A percentile compares a stretch with the other conserved stretches of the same genome.
These are phyloP conservation scores for Phengaris alcon DNA, from an alignment of 2,888 invertebrate species.

Conservation along the genomic window DNA sequence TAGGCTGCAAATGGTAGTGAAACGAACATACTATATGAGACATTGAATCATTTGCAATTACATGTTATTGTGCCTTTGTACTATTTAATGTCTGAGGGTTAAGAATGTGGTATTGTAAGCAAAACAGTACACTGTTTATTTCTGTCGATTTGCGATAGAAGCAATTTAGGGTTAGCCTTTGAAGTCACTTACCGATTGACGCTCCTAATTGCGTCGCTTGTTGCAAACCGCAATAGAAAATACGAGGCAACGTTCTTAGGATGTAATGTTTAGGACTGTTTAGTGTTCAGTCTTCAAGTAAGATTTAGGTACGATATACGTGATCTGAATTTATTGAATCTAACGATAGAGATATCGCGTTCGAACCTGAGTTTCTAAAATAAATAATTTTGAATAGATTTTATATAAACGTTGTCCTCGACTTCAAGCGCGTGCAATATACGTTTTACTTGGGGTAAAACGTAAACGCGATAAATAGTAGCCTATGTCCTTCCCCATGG, in stretches of 20 bases:
- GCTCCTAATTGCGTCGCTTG: conserved; percentile 42
- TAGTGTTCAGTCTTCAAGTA: neutral
- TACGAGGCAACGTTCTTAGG: neutral
- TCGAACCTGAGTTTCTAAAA: neutral
- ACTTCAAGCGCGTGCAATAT: too few species aligned
- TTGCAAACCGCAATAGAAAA: conserved; percentile 31
- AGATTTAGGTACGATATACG: conserved; percentile 12
- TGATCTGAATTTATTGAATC: conserved; percentile 48
- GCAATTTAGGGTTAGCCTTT: conserved; percentile 41
- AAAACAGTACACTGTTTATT: conserved; percentile 65
- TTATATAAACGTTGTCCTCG: too few species aligned
- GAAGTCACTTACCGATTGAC: conserved; percentile 38
- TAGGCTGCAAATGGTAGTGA: conserved; percentile 72
- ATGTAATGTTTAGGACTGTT: conserved; percentile 8
- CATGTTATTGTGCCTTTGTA: conserved; percentile 76
- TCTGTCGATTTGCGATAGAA: conserved; percentile 58
- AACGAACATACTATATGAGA: conserved; percentile 62
- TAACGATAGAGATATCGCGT: neutral
- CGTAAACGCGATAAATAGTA: too few species aligned
- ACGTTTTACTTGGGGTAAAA: too few species aligned
- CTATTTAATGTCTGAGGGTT: conserved; percentile 63
- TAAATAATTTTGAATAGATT: too few species aligned
- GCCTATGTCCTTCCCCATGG: too few species aligned
- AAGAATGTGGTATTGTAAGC: conserved; percentile 73
- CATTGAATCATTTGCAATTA: conserved; percentile 78